Base-by-base conservation (phyloP, 2,888 invertebrate species). In the Hirudinaria manillensis region DNA sequence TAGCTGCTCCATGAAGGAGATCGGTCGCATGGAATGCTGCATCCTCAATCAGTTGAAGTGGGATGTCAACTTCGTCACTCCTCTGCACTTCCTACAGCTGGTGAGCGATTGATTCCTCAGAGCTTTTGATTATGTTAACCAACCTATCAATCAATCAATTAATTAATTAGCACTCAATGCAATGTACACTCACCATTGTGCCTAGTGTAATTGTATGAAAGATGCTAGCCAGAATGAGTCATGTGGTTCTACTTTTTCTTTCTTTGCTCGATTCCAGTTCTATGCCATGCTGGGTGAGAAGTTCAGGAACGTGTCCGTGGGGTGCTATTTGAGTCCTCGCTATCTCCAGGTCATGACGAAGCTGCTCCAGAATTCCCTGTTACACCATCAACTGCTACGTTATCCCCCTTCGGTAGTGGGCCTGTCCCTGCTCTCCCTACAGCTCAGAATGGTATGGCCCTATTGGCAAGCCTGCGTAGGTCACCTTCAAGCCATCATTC, bases 21-120 rank as follows among this genome's bases (percentile, higher is more conserved):
- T 94, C 82, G 87, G 89, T 32, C 90, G 94, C 79, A 94, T 94
- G 94, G 91, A 93, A 75, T 89, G 89, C 77, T 90, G 93, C 77
- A 89, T 94, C 81, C 89, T 88, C 29, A 89, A 90, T 86, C 94
- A 94, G 77, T 81, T 85, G 53, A 79, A 81, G 73, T 85, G 85
- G 85, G 81, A 81, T 76, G 77, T 82, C 72, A 80, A 81, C 73
- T 77, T 79, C 71, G 80, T 75, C 36, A 80, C 80, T 21, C 70
- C 79, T 19, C 72, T 78, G 4, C 74, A 79, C 53, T 79, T 80
- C 72, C 75, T 80, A 36, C 79, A 80, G 65, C 56, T 79, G 56
- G 79, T 79, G 34, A 75, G 79, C 76, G 1, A 16, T 45, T 65
- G 19, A 55, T 10, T 53, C 29, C 27, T 45, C 16, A 45, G 10